Evolutionary conservation across 2,888 invertebrate species (phyloP), one percentile per base, ranked within the genome.

Genomic region (Tachina grossa): DNA sequence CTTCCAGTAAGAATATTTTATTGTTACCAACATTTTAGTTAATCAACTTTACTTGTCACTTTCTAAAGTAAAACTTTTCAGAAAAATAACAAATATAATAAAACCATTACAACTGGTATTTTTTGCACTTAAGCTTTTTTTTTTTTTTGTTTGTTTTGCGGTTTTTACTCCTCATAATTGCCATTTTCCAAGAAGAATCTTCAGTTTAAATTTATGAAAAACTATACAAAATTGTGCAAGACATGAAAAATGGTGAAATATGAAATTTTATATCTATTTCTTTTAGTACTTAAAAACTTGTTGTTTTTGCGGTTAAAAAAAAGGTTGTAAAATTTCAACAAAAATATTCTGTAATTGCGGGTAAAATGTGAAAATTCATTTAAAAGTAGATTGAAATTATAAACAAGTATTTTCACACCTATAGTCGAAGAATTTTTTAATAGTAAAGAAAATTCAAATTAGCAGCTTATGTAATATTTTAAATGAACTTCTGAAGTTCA

Each of bases 81-180:
- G 43, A n/a, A 55, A 55, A 55, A 10, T 22, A 45, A 55, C 41
- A 45, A 55, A 65, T 65, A 19, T 41, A 57, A 45, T 71, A 39
- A 71, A 77, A 77, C 57, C 49, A 65, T 65, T 57, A 61, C 49
- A 69, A 69, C 69, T 69, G 61, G 69, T 22, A 61, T 49, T 77
- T 39, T 22, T 6, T n/a, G 14, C 57, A 51, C 22, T 31, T 22
- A 9, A 14, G 65, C 53, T 22, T 22, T 14, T 5, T 72, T 72
- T 57, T 22, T 57, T 57, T 47, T 72, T 16, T 13, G 0, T 8
- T 11, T 22, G 5, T 22, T 6, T 76, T 77, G 74, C 22, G 74
- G 74, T 66, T 66, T 47, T 6, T 9, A 57, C 13, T 55, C 14
- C 9, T n/a, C 43, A 22, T 43, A 49, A 41, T 45, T 43, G 9